Percentiles rank a stretch among this genome's conserved stretches.
phyloP scores from a whole-genome alignment of 1,140 invertebrate genomes.

The Helicorthomorpha holstii region DNA sequence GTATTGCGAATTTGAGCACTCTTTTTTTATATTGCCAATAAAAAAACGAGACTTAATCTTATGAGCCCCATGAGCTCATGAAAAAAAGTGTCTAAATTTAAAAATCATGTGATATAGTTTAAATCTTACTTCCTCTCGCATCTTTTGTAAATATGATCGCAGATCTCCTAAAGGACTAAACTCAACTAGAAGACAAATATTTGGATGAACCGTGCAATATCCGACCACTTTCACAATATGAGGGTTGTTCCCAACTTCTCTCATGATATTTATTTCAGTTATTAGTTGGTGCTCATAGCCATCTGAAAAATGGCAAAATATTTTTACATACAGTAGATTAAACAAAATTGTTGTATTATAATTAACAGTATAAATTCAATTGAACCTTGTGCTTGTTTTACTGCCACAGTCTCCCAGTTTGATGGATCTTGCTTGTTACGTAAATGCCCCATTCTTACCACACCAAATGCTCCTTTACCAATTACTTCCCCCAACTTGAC shows the following conservation, averaged over 20 bases:
- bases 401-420: neutral
- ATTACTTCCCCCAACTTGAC: neutral
- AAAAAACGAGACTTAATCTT: no score
- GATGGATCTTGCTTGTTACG: neutral
- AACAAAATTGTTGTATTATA: no score
- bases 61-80: no score
- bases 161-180: conserved; percentile 1
- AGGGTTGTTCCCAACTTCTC: neutral
- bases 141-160: neutral
- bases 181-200: conserved; percentile 2
- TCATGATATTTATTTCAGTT: neutral
- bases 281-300: neutral
- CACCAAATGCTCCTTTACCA: conserved; percentile 1
- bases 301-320: no score
- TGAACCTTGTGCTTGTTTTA: no score
- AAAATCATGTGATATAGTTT: neutral
- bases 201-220: neutral
- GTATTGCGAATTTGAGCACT: no score
- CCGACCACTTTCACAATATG: conserved; percentile 3
- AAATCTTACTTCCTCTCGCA: neutral
- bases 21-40: no score
- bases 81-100: no score
- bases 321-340: no score
- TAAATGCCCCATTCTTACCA: neutral
- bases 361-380: no score